Conservation (phyloP, 2,113 vertebrate species). For the Conger conger region DNA sequence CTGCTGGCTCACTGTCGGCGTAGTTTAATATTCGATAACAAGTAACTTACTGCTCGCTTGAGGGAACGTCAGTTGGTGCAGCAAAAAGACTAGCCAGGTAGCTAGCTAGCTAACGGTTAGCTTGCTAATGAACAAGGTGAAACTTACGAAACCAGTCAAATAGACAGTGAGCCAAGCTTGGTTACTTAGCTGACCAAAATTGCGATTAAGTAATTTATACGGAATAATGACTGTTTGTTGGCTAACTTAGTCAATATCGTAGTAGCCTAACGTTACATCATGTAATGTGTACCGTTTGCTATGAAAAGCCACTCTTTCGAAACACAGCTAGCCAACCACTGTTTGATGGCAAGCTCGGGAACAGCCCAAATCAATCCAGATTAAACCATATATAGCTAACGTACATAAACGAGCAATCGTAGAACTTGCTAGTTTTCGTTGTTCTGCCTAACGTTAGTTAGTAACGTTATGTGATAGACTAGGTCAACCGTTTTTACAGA, state of each 20-base stretch:
- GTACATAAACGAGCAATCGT: no score
- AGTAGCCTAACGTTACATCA: not conserved
- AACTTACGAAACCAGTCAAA: not conserved
- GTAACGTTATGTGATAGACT: not conserved
- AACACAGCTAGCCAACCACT: not conserved
- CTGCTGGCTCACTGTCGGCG: not conserved
- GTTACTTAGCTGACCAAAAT: not conserved
- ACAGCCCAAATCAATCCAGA: not conserved
- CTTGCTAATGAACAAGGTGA: not conserved
- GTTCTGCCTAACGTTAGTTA: not conserved
- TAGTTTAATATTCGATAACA: not conserved
- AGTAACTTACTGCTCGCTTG: not conserved
- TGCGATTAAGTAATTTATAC: not conserved
- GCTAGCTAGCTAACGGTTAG: not conserved
- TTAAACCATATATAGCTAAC: not conserved
- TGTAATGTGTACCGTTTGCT: not conserved
- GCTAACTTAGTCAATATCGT: not conserved
- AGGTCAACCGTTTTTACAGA: not conserved
- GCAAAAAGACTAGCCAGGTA: not conserved
- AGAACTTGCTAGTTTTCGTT: not conserved
- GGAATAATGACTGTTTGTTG: not conserved
- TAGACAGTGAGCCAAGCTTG: not conserved
- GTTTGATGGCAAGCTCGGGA: not conserved
- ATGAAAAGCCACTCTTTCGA: not conserved
- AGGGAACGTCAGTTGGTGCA: not conserved